Evolutionary conservation across 2,888 invertebrate species (phyloP), one percentile per base, ranked within the genome.

Genomic region (Apodemia zela): DNA sequence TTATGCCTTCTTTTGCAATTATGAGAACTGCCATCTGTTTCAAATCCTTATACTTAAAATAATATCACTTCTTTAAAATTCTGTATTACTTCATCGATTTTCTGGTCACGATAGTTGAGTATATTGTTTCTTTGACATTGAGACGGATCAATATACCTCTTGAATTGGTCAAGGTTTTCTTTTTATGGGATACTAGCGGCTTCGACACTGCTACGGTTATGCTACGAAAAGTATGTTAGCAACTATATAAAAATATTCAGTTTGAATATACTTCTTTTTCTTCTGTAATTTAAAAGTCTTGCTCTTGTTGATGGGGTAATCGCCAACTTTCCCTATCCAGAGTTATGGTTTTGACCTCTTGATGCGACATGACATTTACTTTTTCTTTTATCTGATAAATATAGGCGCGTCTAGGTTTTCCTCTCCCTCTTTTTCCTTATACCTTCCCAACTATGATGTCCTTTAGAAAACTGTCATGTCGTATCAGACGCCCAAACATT

Each of bases 121-220:
- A n/a, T 57, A 29, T 57, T 57, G 54, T 57, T 57, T 15, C 54
- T 57, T 57, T 57, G 54, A 57, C 54, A 57, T 57, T 57, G 54
- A 57, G 29, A 15, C 54, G 54, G 54, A 57, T 57, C 54, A 57
- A 57, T 57, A 57, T 29, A n/a, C 25, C 54, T 57, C 54, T 57
- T 57, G 54, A 57, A 57, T 21, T 57, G 54, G 54, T 57, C 54
- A 57, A 57, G 54, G 54, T 29, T 25, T 54, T 54, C 54, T 54
- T 54, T 54, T 57, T 57, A 29, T 57, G 29, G 15, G 25, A 29
- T 57, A 17, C 45, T 47, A 17, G 45, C 8, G 2, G 17, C 45
- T 17, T 8, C 8, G 15, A 17, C 7, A 47, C 45, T 17, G 54
- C 54, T 54, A 13, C 54, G 10, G 15, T 54, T 54, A 18, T 54